phyloP scores from a whole-genome alignment of 2,888 invertebrate species.

The Alloscopus bannaensis region DNA sequence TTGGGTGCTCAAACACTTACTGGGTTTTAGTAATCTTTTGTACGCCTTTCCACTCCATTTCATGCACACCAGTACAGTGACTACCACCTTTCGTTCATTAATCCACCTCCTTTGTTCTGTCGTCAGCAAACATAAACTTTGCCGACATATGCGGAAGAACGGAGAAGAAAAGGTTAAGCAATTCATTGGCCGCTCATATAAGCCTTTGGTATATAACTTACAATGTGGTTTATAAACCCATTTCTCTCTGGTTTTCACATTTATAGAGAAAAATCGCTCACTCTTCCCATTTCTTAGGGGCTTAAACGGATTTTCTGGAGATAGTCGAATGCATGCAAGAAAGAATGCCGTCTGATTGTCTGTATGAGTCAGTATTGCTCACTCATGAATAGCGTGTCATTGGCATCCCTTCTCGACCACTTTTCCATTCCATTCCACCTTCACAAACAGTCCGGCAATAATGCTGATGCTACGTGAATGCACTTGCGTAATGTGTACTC shows the following conservation, averaged over 20 bases:
- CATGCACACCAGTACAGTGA: too few species aligned
- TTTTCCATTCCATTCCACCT: slow-evolving; percentile 1
- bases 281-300: slow-evolving; percentile 7
- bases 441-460: background rate
- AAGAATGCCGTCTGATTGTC: background rate
- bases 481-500: background rate
- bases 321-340: background rate
- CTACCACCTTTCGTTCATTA: slow-evolving; percentile 1
- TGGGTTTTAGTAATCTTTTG: too few species aligned
- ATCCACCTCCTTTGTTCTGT: background rate
- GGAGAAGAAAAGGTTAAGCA: background rate
- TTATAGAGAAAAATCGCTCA: background rate
- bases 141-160: background rate
- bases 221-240: background rate
- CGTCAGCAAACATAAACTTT: background rate
- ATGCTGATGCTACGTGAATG: background rate
- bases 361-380: slow-evolving; percentile 19
- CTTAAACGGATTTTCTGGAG: slow-evolving; percentile 1
- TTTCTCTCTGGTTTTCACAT: background rate
- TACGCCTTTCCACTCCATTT: too few species aligned
- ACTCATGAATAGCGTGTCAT: slow-evolving; percentile 35
- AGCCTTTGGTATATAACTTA: background rate
- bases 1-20: too few species aligned
- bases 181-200: background rate
- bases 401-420: slow-evolving; percentile 35